These are phyloP conservation scores for Meriones unguiculatus DNA, from an alignment of 2,113 vertebrate genomes.

Conservation along the genomic window DNA sequence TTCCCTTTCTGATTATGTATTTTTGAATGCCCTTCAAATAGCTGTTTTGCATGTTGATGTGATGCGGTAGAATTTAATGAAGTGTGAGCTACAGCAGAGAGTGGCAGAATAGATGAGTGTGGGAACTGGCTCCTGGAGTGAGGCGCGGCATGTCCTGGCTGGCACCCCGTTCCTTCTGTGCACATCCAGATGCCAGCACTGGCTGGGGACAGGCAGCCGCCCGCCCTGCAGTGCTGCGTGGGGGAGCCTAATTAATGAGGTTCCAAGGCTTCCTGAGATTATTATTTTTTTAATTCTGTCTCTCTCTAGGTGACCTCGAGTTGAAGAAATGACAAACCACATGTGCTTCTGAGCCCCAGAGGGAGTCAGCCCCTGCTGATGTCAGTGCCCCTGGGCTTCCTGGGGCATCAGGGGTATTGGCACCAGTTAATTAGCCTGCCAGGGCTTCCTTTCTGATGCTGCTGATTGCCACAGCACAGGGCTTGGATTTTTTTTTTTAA, in stretches of 20 bases:
- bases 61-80: constrained; percentile 79
- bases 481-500: neutral
- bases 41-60: constrained; percentile 80
- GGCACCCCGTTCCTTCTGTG: constrained; percentile 5
- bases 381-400: constrained; percentile 41
- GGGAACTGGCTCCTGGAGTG: constrained; percentile 20
- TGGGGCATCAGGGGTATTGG: neutral
- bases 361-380: constrained; percentile 35
- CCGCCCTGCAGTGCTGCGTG: neutral
- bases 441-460: constrained; percentile 42
- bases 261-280: constrained; percentile 52
- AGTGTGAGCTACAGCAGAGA: constrained; percentile 72
- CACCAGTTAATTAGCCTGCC: constrained; percentile 52
- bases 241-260: constrained; percentile 69
- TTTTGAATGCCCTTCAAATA: constrained; percentile 82
- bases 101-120: constrained; percentile 66
- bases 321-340: constrained; percentile 37
- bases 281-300: constrained; percentile 55
- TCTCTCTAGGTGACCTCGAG: constrained; percentile 68
- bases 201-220: neutral
- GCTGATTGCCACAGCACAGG: neutral
- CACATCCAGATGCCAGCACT: constrained; percentile 6
- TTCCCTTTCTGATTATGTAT: constrained; percentile 76
- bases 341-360: constrained; percentile 48
- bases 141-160: constrained; percentile 4